A percentile compares a stretch with the other conserved stretches of the same genome.
These are phyloP conservation scores for Tetragnatha montana DNA, from an alignment of 2,888 invertebrate species.

Conservation along the genomic window DNA sequence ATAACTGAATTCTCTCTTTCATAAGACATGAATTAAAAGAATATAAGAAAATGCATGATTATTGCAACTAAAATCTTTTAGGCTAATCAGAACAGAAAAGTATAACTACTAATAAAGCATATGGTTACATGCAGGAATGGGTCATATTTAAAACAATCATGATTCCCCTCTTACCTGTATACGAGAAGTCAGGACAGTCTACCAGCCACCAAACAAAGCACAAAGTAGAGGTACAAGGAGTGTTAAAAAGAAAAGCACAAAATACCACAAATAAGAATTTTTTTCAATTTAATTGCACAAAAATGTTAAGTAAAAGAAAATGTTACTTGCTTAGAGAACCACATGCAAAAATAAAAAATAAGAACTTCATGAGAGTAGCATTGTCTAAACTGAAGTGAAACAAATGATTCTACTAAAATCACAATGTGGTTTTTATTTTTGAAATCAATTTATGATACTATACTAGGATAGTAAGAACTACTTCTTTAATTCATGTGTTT, in stretches of 20 bases:
- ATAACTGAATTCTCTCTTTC: too few relatives aligned
- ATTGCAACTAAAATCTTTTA: constrained; percentile 50
- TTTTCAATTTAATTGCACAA: constrained; percentile 30
- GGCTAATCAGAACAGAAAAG: not conserved
- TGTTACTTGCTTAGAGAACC: constrained; percentile 34
- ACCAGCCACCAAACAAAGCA: constrained; percentile 68
- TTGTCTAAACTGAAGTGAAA: not conserved
- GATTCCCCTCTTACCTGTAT: constrained; percentile 71
- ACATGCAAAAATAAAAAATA: constrained; percentile 43
- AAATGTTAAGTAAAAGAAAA: constrained; percentile 57
- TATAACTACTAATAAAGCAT: not conserved
- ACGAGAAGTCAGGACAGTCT: constrained; percentile 72
- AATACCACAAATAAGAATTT: constrained; percentile 63
- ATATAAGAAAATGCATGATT: constrained; percentile 63
- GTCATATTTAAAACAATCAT: constrained; percentile 24
- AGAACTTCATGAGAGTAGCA: not conserved
- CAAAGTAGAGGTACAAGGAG: constrained; percentile 52
- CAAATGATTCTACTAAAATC: too few relatives aligned
- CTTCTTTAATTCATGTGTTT: too few relatives aligned
- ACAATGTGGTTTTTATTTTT: too few relatives aligned
- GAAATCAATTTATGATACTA: too few relatives aligned
- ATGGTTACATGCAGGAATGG: not conserved
- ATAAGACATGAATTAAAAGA: not conserved
- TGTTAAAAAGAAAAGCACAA: constrained; percentile 64
- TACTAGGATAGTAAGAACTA: too few relatives aligned